These are phyloP conservation scores for Drosophila nebulosa DNA, from an alignment of 1,140 invertebrate genomes.

Conservation along the genomic window DNA sequence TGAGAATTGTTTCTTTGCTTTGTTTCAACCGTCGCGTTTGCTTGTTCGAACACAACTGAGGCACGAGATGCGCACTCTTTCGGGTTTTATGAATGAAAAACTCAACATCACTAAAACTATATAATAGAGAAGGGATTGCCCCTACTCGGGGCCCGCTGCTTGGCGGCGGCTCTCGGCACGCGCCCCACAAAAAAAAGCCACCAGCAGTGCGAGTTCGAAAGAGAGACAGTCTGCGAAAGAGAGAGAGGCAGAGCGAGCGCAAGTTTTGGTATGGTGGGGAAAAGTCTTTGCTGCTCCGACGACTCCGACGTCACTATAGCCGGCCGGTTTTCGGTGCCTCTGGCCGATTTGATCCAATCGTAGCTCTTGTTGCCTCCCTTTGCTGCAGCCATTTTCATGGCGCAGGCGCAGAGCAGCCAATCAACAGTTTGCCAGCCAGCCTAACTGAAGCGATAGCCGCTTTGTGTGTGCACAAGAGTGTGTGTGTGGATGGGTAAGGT, in stretches of 20 bases:
- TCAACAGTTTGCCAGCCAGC: constrained; percentile 77
- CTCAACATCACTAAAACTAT: constrained; percentile 49
- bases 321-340: constrained; percentile 35
- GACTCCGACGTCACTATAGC: constrained; percentile 43
- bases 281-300: constrained; percentile 4
- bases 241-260: constrained; percentile 13
- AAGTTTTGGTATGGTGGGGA: constrained; percentile 40
- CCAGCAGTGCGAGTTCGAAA: constrained; percentile 58
- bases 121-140: constrained; percentile 21
- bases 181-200: constrained; percentile 46
- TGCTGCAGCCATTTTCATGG: constrained; percentile 80
- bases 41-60: constrained; percentile 81
- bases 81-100: constrained; percentile 82
- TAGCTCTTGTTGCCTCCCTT: constrained; percentile 67
- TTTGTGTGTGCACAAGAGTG: background rate
- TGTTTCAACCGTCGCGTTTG: constrained; percentile 79
- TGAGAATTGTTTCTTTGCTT: constrained; percentile 23
- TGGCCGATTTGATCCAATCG: constrained; percentile 57
- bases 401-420: constrained; percentile 80
- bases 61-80: constrained; percentile 80
- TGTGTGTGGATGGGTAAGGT: constrained; percentile 7
- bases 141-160: constrained; percentile 34
- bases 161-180: constrained; percentile 41
- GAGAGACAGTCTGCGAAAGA: background rate
- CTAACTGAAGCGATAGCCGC: constrained; percentile 18